Evolutionary conservation across 2,888 invertebrate species (phyloP).

Genomic region (Synergus umbraculus): DNA sequence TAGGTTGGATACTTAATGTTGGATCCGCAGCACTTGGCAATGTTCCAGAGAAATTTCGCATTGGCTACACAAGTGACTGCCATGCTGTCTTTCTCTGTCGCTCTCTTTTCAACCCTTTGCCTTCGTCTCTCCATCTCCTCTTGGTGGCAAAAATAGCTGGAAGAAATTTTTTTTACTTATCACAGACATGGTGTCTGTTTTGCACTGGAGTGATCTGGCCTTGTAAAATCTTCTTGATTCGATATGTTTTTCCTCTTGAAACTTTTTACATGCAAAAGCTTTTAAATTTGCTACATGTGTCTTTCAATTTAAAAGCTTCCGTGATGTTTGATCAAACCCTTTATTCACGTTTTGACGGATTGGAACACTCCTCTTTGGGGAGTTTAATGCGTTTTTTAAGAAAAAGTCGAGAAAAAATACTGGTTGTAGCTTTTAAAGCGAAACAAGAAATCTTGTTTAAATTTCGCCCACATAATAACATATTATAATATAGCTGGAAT

Average conservation of each 20-base stretch:
- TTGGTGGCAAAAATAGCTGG: slow-evolving; percentile 29
- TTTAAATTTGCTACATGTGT: neutral
- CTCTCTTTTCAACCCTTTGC: slow-evolving; percentile 27
- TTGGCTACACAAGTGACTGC: slow-evolving; percentile 52
- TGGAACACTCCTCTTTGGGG: neutral
- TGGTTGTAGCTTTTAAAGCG: too few relatives aligned
- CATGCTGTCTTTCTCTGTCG: slow-evolving; percentile 39
- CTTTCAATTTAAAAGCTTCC: neutral
- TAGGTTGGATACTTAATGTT: slow-evolving; percentile 55
- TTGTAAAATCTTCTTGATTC: slow-evolving; percentile 6
- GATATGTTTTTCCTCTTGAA: neutral
- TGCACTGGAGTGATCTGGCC: slow-evolving; percentile 6
- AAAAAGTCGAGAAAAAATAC: too few relatives aligned
- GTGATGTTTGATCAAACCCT: neutral
- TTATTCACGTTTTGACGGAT: neutral
- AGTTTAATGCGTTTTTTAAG: neutral
- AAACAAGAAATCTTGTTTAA: too few relatives aligned
- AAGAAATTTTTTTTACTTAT: slow-evolving; percentile 23
- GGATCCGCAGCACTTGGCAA: slow-evolving; percentile 61
- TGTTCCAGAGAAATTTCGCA: slow-evolving; percentile 65
- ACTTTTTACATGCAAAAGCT: neutral
- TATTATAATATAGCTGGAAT: too few relatives aligned
- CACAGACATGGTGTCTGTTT: slow-evolving; percentile 20
- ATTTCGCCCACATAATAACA: too few relatives aligned
- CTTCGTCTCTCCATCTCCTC: slow-evolving; percentile 11